A percentile compares a stretch with the other conserved stretches of the same genome.
Conservation (phyloP, 1,140 invertebrate species). For the Drosophila sp. region DNA sequence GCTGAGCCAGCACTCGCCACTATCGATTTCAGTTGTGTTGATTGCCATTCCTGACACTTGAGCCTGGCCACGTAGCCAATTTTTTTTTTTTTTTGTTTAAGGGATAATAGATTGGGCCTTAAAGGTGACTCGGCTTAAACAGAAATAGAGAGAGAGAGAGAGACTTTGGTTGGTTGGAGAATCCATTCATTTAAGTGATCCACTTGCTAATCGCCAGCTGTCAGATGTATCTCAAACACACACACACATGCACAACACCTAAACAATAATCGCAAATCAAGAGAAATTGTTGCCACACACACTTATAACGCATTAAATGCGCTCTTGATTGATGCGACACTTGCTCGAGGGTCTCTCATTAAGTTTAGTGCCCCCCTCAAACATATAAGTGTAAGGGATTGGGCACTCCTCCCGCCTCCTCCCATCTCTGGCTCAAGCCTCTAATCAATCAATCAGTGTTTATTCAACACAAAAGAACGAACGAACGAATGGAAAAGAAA, state of each 20-base stretch:
- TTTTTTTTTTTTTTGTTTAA: background rate
- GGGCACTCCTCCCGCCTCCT: conserved; percentile 18
- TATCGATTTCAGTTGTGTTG: conserved; percentile 50
- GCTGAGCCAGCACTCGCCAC: conserved; percentile 55
- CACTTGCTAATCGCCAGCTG: conserved; percentile 78
- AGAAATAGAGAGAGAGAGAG: background rate
- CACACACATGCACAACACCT: conserved; percentile 50
- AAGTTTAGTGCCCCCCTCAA: conserved; percentile 67
- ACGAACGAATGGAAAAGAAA: conserved; percentile 39
- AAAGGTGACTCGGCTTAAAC: conserved; percentile 31
- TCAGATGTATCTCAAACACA: conserved; percentile 32
- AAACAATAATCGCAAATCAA: conserved; percentile 79
- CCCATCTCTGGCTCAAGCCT: conserved; percentile 47
- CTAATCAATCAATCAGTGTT: conserved; percentile 81
- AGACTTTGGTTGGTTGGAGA: conserved; percentile 21
- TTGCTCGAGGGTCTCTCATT: conserved; percentile 78
- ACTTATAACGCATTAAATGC: conserved; percentile 75
- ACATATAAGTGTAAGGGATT: background rate
- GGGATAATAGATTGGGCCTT: conserved; percentile 21
- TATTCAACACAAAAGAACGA: conserved; percentile 52
- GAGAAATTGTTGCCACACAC: conserved; percentile 64
- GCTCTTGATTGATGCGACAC: conserved; percentile 80
- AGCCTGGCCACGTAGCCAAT: conserved; percentile 66
- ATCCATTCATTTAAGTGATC: conserved; percentile 72
- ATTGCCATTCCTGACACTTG: conserved; percentile 65